Percentiles rank a stretch among this genome's conserved stretches.
phyloP scores from a whole-genome alignment of 53 echinoderm and acorn worm species.

The Arbacia lixula region DNA sequence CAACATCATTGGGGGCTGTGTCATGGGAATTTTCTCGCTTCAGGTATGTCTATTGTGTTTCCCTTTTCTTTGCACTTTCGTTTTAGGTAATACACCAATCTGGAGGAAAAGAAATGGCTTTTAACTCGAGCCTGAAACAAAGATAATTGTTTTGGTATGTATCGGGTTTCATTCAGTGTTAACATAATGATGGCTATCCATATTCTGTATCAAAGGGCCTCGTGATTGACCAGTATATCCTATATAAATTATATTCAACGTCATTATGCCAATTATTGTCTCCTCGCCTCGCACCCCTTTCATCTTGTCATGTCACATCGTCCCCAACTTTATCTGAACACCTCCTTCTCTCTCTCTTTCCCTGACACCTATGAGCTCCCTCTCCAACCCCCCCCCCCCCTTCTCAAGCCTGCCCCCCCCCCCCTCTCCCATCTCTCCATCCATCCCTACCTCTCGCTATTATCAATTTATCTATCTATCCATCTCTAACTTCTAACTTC shows the following conservation, averaged over 20 bases:
- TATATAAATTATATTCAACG: too few species aligned
- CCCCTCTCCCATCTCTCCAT: background rate
- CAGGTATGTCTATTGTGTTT: constrained; percentile 63
- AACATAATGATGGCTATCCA: too few species aligned
- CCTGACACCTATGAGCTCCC: background rate
- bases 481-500: too few species aligned
- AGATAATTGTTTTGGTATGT: too few species aligned
- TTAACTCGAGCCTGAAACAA: too few species aligned
- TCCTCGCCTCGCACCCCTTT: background rate
- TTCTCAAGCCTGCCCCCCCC: background rate
- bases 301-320: background rate
- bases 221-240: too few species aligned
- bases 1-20: constrained; percentile 66
- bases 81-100: too few species aligned
- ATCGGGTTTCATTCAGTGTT: too few species aligned
- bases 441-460: background rate
- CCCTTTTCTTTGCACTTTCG: too few species aligned
- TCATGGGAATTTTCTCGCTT: constrained; percentile 63
- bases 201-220: too few species aligned
- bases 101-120: too few species aligned
- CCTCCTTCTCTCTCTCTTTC: background rate
- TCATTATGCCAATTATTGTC: background rate
- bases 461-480: background rate
- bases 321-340: background rate
- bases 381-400: background rate